Base-by-base conservation (phyloP, 2,113 vertebrate genomes). In the Serinus canaria region DNA sequence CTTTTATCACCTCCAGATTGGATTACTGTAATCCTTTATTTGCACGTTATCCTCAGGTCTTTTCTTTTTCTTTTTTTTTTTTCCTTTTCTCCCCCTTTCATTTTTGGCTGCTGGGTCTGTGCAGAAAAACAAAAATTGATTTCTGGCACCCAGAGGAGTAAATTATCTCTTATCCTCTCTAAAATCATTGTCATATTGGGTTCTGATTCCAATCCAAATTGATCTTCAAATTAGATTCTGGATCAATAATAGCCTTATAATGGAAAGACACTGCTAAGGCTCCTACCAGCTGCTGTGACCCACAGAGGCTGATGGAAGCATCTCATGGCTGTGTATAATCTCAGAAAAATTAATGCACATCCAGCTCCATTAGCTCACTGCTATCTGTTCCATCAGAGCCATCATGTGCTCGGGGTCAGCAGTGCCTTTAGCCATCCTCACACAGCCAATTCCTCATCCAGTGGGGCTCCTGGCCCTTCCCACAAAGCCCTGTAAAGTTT, bases 21-120 rank as follows among this genome's bases (percentile, higher is more conserved):
- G 96, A 97, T 97, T 96, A 97, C 94, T 90, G 41, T 93, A 96
- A 97, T 95, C 96, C 77, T 96, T 92, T 94, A 94, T 96, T 96
- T 95, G 77, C 66, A 85, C 55, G 0, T 89, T 92, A 93, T 93
- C 69, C 69, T 74, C 62, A 70, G 79, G 12, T 8, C 16, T 13
- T 21, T 60, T 44, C 41, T 77, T 5, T 24, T 12, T 11, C 12
- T 23, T 13, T 18, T 12, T 12, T 20, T 21, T 11, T 13, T 24
- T 28, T 11, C 10, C 20, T 9, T 12, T 25, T 5, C 7, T 14
- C 2, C 21, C 17, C 31, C 11, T 41, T 74, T 39, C 23, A 37
- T 79, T 94, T 96, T 95, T 87, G 76, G 70, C 44, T 1, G 0
- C 59, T 87, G 50, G 81, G 43, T 84, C 70, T 67, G 86, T 43